Evolutionary conservation across 2,888 invertebrate species (phyloP).

Genomic region (Malthinus flaveolus): DNA sequence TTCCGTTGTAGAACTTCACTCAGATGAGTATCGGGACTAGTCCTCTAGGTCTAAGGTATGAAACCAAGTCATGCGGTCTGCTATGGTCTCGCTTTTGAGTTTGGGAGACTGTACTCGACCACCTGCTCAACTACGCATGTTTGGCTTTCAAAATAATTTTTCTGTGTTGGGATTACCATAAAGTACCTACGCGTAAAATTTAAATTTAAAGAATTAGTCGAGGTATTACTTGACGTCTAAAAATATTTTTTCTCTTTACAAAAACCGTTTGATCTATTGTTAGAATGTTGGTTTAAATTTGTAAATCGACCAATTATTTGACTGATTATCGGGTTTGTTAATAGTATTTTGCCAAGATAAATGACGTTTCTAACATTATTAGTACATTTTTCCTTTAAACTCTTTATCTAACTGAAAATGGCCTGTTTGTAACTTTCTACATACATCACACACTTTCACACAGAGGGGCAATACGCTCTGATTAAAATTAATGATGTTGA

Average conservation of each 20-base stretch:
- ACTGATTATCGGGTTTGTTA: slow-evolving; percentile 1
- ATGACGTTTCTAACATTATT: background rate
- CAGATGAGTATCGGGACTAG: no score
- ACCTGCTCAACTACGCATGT: background rate
- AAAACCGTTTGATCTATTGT: background rate
- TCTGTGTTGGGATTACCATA: no score
- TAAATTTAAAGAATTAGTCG: no score
- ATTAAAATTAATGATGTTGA: slow-evolving; percentile 1
- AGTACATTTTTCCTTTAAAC: background rate
- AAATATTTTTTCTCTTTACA: no score
- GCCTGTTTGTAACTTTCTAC: slow-evolving; percentile 1
- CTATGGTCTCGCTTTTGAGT: no score
- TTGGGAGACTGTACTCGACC: background rate
- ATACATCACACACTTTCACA: background rate
- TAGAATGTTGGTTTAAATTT: background rate
- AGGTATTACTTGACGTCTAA: no score
- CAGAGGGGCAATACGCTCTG: background rate
- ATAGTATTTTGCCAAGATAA: background rate
- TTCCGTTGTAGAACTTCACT: no score
- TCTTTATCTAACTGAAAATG: slow-evolving; percentile 3
- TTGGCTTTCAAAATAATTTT: no score
- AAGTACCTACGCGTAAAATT: no score
- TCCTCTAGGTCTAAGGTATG: no score
- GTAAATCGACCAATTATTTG: background rate
- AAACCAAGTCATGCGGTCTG: no score